phyloP scores from a whole-genome alignment of 2,797 vertebrate genomes.

The Brachyalestes nurse region DNA sequence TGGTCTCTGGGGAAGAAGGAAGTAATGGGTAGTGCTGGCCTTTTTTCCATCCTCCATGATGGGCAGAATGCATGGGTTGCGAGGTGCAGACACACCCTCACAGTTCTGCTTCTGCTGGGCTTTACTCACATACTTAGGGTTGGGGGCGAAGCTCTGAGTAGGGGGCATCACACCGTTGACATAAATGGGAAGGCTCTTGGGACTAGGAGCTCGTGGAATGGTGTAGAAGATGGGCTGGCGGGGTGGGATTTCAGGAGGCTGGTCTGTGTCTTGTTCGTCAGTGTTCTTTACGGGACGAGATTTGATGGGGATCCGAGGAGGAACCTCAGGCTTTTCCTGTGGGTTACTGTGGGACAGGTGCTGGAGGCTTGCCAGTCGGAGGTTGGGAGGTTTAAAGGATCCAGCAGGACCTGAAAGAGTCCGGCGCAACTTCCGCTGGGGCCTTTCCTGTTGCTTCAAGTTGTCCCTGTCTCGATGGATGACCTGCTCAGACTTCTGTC shows the following conservation, averaged over 20 bases:
- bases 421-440: slow-evolving; percentile 75
- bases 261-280: slow-evolving; percentile 81
- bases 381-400: slow-evolving; percentile 77
- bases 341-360: slow-evolving; percentile 70
- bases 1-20: slow-evolving; percentile 89
- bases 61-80: slow-evolving; percentile 88
- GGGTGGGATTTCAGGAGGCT: slow-evolving; percentile 92
- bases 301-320: slow-evolving; percentile 90
- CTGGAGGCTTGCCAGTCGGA: slow-evolving; percentile 67
- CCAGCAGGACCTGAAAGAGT: slow-evolving; percentile 83
- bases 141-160: slow-evolving; percentile 97
- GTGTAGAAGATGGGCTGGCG: slow-evolving; percentile 85
- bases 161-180: slow-evolving; percentile 97
- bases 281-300: slow-evolving; percentile 78
- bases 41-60: slow-evolving; percentile 94
- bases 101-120: slow-evolving; percentile 86
- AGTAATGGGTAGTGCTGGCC: slow-evolving; percentile 94
- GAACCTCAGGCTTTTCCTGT: slow-evolving; percentile 86
- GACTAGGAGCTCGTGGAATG: slow-evolving; percentile 89
- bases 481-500: slow-evolving; percentile 42
- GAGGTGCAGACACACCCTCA: slow-evolving; percentile 75
- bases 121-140: slow-evolving; percentile 96
- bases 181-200: slow-evolving; percentile 93
- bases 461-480: slow-evolving; percentile 46
- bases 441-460: slow-evolving; percentile 63